phyloP scores from a whole-genome alignment of 2,797 vertebrate species.

The Eospalax fontanierii region DNA sequence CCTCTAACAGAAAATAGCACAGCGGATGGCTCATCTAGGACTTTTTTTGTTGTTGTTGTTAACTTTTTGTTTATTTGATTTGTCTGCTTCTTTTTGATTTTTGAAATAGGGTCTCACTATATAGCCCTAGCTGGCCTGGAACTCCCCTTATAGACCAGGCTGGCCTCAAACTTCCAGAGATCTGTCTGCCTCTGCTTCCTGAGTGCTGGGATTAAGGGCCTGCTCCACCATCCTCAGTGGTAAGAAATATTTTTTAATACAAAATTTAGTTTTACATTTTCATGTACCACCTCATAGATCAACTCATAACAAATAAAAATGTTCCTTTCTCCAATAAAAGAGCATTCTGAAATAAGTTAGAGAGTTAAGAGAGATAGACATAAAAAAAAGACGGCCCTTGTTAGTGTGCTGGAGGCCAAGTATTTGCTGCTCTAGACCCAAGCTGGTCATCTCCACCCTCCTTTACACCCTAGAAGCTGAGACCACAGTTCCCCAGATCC shows the following conservation, averaged over 20 bases:
- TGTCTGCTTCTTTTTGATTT: too few relatives aligned
- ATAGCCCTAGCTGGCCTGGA: too few relatives aligned
- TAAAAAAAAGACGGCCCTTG: neutral
- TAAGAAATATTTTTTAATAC: neutral
- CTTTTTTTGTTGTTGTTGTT: too few relatives aligned
- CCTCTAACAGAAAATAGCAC: neutral
- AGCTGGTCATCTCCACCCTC: neutral
- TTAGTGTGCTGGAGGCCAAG: neutral
- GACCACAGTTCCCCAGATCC: neutral
- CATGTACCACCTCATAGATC: neutral
- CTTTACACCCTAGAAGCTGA: neutral
- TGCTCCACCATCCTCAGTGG: too few relatives aligned
- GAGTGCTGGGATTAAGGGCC: too few relatives aligned
- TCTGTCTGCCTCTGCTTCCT: too few relatives aligned
- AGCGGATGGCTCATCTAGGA: neutral
- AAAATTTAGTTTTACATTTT: constrained; percentile 31
- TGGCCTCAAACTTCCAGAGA: too few relatives aligned
- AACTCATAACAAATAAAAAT: neutral
- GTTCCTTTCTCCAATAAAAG: constrained; percentile 28
- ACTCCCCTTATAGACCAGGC: too few relatives aligned
- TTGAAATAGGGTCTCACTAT: too few relatives aligned
- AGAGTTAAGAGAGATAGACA: constrained; percentile 28
- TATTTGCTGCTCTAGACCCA: neutral
- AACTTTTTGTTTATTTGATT: too few relatives aligned
- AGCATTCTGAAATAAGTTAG: constrained; percentile 15